These are phyloP conservation scores for Chionodraco myersi DNA, from an alignment of 2,113 vertebrate genomes.

Conservation along the genomic window DNA sequence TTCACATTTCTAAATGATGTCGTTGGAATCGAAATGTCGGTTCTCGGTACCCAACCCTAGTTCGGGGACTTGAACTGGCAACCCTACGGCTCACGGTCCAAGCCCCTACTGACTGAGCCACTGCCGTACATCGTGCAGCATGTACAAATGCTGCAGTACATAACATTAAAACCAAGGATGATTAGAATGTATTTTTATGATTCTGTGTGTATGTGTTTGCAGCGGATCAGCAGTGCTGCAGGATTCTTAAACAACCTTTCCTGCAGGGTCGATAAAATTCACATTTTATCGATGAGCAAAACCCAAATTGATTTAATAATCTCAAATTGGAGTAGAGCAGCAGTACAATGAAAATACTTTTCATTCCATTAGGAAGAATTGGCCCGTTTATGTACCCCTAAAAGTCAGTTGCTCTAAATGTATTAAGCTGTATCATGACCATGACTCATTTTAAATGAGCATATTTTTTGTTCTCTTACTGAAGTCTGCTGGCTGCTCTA, in stretches of 20 bases:
- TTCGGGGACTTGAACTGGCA: no score
- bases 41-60: no score
- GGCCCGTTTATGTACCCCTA: slow-evolving; percentile 33
- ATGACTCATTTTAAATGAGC: slow-evolving; percentile 66
- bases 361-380: slow-evolving; percentile 22
- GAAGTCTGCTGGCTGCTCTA: slow-evolving; percentile 24
- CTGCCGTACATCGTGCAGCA: slow-evolving; percentile 17
- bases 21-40: no score
- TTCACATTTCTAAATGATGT: no score
- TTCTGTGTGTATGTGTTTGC: neutral
- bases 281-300: slow-evolving; percentile 2
- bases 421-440: slow-evolving; percentile 51
- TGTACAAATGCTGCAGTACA: neutral
- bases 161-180: slow-evolving; percentile 20
- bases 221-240: neutral
- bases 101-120: no score
- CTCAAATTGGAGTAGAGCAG: slow-evolving; percentile 11
- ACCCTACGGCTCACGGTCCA: no score
- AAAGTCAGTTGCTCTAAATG: slow-evolving; percentile 28
- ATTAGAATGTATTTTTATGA: slow-evolving; percentile 18
- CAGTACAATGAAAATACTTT: slow-evolving; percentile 16
- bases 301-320: slow-evolving; percentile 25
- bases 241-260: slow-evolving; percentile 3
- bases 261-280: neutral
- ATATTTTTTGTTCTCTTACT: slow-evolving; percentile 39